These are phyloP conservation scores for Tragelaphus scriptus DNA, from an alignment of 2,113 vertebrate genomes.

Conservation along the genomic window DNA sequence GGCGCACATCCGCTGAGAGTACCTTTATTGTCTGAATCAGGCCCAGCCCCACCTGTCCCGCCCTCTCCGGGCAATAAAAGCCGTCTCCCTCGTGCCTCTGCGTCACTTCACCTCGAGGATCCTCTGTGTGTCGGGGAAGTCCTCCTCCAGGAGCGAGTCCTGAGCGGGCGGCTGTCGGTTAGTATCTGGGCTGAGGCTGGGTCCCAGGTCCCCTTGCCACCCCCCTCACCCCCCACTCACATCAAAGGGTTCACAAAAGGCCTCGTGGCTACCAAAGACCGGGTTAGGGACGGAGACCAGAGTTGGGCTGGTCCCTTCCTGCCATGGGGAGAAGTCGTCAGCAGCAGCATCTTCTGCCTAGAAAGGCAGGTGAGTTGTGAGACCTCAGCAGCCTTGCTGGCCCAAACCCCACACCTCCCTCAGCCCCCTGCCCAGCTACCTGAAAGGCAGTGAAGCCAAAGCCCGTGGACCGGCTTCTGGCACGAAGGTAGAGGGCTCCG, in stretches of 20 bases:
- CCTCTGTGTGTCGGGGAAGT: slow-evolving; percentile 69
- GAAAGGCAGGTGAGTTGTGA: neutral
- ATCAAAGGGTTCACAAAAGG: slow-evolving; percentile 83
- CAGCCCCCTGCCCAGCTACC: slow-evolving; percentile 65
- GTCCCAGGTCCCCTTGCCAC: neutral
- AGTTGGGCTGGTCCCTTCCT: slow-evolving; percentile 76
- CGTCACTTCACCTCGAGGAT: slow-evolving; percentile 61
- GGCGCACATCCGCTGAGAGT: slow-evolving; percentile 84
- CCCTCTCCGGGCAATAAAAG: slow-evolving; percentile 53
- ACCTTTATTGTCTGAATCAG: slow-evolving; percentile 54
- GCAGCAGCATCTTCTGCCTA: slow-evolving; percentile 78
- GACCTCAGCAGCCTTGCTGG: neutral
- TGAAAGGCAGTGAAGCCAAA: slow-evolving; percentile 88
- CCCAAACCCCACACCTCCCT: neutral
- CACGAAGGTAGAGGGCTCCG: slow-evolving; percentile 77
- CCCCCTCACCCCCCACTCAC: slow-evolving; percentile 68
- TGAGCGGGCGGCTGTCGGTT: neutral
- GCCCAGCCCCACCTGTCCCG: neutral
- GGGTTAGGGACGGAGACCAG: slow-evolving; percentile 90
- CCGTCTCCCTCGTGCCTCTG: neutral
- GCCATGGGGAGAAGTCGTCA: slow-evolving; percentile 72
- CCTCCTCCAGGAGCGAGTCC: slow-evolving; percentile 60
- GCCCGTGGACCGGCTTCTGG: slow-evolving; percentile 79
- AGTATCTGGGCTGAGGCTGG: neutral
- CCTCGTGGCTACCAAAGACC: slow-evolving; percentile 81